Conservation (phyloP, 2,113 vertebrate genomes). For the Saimiri boliviensis region DNA sequence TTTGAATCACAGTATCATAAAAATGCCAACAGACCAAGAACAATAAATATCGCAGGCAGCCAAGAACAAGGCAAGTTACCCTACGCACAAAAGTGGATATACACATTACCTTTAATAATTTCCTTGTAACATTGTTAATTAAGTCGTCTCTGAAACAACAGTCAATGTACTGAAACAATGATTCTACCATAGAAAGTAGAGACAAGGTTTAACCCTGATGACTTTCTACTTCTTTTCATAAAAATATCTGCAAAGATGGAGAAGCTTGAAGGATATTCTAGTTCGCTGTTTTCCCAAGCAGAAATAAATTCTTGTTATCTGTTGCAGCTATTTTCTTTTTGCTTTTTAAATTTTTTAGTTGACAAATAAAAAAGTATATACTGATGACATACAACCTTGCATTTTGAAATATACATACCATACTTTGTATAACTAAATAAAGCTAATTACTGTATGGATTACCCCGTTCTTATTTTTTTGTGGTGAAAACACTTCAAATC, state of each 20-base stretch:
- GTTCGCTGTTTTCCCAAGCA: fast-evolving
- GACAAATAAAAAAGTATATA: background rate
- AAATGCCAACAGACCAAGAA: background rate
- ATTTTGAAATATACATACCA: background rate
- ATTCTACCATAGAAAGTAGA: background rate
- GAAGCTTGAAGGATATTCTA: background rate
- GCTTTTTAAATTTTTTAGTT: background rate
- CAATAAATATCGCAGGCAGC: background rate
- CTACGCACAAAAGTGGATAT: background rate
- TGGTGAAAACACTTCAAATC: background rate
- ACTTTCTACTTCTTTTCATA: background rate
- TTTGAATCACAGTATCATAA: background rate
- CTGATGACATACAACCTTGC: background rate
- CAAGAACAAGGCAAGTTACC: background rate
- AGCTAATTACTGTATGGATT: background rate
- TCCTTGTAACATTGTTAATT: fast-evolving
- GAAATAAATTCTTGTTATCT: background rate
- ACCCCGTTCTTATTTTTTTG: background rate
- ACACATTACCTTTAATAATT: background rate
- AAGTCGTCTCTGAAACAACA: background rate
- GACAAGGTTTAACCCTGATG: background rate
- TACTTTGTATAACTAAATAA: background rate
- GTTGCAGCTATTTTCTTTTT: background rate
- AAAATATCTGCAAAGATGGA: background rate
- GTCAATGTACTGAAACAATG: background rate